Percentiles rank a stretch among this genome's conserved stretches.
Conservation (phyloP, 1,140 invertebrate genomes). For the Conus betulinus region DNA sequence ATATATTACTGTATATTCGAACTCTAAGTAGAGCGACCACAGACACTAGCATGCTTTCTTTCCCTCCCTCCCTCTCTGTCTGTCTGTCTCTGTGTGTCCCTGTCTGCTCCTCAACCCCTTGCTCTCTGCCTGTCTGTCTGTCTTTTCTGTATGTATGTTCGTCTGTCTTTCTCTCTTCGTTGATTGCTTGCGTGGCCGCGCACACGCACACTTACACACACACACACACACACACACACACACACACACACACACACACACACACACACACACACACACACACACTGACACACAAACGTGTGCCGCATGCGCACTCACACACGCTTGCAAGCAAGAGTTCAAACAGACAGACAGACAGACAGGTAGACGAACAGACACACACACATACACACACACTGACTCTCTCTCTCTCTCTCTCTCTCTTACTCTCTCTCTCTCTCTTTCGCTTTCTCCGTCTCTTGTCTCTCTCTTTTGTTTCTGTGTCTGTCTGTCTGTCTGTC, state of each 20-base stretch:
- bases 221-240: not conserved
- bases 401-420: not conserved
- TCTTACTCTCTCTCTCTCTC: not conserved
- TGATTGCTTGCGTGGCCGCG: not conserved
- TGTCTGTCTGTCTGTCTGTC: not conserved
- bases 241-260: constrained; percentile 18
- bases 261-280: not conserved
- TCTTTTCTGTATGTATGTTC: not conserved
- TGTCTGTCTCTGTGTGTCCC: not conserved
- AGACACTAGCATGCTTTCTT: no score
- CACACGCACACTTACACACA: not conserved
- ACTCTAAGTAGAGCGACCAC: no score
- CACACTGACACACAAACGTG: not conserved
- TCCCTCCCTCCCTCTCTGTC: not conserved
- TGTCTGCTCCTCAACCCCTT: not conserved
- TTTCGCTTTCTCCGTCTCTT: not conserved
- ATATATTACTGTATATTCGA: no score
- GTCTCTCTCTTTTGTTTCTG: not conserved
- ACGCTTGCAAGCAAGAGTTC: not conserved
- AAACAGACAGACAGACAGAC: not conserved
- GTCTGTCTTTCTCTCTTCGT: not conserved
- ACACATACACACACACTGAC: not conserved
- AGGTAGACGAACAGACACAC: not conserved
- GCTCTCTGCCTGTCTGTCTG: not conserved
- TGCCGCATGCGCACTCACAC: not conserved